Base-by-base conservation (phyloP, 1,140 invertebrate genomes). In the Euura saliciscinereae region DNA sequence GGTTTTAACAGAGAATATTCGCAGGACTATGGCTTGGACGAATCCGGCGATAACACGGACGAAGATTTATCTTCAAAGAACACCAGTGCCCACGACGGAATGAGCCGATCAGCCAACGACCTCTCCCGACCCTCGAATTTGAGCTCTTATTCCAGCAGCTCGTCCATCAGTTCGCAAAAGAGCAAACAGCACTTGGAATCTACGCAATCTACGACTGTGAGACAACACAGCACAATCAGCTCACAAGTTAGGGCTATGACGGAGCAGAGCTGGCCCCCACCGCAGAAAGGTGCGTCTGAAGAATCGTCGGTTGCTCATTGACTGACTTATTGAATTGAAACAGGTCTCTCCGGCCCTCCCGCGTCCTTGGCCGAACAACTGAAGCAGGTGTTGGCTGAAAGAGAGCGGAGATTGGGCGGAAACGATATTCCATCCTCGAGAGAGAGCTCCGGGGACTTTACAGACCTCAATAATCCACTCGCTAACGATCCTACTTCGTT, bases 341-440 rank as follows among this genome's bases (percentile, higher is more conserved):
- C 51, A 80, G 76, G 73, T 68, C 74, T 83, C 70, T 76, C 78
- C 84, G 92, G 92, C 78, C 92, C 93, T 66, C 90, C 93, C 11
- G 88, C 92, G 76, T 94, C 93, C 66, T 88, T 96, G 69, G 94
- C 94, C 1, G 94, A 96, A 82, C 94, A 96, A 81, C 88, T 96
- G 72, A 95, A 95, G 87, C 94, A 94, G 83, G 93, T 95, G 77
- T 84, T 94, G 77, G 92, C 93, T 65, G 94, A 94, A 81, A 89
- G 93, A 75, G 93, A 94, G 83, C 89, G 91, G 78, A 89, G 91
- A 80, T 84, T 90, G 66, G 85, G 82, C 3, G 85, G 85, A 72
- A 82, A 84, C 68, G 84, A 87, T 13, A 88, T 90, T 77, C 89
- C 87, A 43, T 91, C 90, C 51, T 91, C 90, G 70, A 85, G 90